Conservation (phyloP, 2,888 invertebrate species). For the Liopterus haemorrhoidalis region DNA sequence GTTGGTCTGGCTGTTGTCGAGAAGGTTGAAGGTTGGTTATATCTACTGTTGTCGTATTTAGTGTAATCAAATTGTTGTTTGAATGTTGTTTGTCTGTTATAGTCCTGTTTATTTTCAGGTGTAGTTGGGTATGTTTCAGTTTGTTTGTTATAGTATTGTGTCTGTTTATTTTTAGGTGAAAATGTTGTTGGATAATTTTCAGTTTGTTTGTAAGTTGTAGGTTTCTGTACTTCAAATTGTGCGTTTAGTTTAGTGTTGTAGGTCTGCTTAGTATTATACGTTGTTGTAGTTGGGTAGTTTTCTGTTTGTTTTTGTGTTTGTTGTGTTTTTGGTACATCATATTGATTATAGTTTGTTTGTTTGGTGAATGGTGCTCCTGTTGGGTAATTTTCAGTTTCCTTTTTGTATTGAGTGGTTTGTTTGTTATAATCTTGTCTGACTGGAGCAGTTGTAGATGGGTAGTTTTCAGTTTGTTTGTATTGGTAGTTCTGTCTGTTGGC, state of each 20-base stretch:
- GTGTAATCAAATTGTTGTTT: conserved; percentile 39
- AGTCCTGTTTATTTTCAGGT: conserved; percentile 26
- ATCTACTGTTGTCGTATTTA: conserved; percentile 39
- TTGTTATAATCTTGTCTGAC: conserved; percentile 19
- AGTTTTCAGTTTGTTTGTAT: conserved; percentile 37
- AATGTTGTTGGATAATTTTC: conserved; percentile 42
- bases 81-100: conserved; percentile 24
- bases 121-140: conserved; percentile 28
- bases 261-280: conserved; percentile 20
- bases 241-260: conserved; percentile 29
- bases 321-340: conserved; percentile 35
- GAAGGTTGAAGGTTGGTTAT: conserved; percentile 34
- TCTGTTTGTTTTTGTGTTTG: conserved; percentile 37
- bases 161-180: conserved; percentile 34
- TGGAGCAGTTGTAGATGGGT: conserved; percentile 31
- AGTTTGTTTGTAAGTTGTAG: conserved; percentile 22
- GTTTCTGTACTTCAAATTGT: conserved; percentile 27
- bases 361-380: conserved; percentile 31
- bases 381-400: conserved; percentile 34
- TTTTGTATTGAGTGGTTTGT: conserved; percentile 26
- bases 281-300: conserved; percentile 27
- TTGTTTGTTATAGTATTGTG: conserved; percentile 29
- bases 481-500: conserved; percentile 20
- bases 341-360: conserved; percentile 33
- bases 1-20: conserved; percentile 19